Evolutionary conservation across 2,797 vertebrate genomes (phyloP).

Genomic region (Coregonus sp.): DNA sequence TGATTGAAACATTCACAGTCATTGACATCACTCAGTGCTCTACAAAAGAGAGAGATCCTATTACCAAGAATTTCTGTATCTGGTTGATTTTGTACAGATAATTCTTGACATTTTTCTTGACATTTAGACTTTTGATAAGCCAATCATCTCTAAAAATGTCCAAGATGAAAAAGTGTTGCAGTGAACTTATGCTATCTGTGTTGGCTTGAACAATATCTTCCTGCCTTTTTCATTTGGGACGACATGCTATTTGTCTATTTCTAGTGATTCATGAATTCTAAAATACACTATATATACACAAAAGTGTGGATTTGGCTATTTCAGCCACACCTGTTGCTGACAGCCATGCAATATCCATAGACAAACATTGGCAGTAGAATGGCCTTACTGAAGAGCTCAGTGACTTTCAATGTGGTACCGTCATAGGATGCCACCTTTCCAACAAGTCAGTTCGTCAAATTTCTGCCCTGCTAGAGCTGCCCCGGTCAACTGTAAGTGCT

Average conservation of each 20-base stretch:
- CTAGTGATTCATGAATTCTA: background rate
- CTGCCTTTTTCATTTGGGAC: background rate
- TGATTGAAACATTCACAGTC: slow-evolving; percentile 28
- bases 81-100: slow-evolving; percentile 9
- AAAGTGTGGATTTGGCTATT: no score
- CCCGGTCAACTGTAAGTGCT: no score
- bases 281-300: background rate
- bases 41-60: slow-evolving; percentile 27
- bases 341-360: no score
- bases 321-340: no score
- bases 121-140: background rate
- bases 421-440: no score
- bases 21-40: slow-evolving; percentile 25
- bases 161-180: background rate
- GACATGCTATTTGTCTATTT: background rate
- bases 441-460: no score
- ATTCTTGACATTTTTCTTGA: slow-evolving; percentile 11
- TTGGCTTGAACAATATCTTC: background rate
- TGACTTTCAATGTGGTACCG: no score
- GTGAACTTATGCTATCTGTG: background rate
- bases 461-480: no score
- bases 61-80: slow-evolving; percentile 22
- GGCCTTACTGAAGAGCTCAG: no score
- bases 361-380: no score
- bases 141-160: no score